Percentiles rank a stretch among this genome's conserved stretches.
Evolutionary conservation across 2,888 invertebrate species (phyloP).

Genomic region (Sarcophaga subvicina): DNA sequence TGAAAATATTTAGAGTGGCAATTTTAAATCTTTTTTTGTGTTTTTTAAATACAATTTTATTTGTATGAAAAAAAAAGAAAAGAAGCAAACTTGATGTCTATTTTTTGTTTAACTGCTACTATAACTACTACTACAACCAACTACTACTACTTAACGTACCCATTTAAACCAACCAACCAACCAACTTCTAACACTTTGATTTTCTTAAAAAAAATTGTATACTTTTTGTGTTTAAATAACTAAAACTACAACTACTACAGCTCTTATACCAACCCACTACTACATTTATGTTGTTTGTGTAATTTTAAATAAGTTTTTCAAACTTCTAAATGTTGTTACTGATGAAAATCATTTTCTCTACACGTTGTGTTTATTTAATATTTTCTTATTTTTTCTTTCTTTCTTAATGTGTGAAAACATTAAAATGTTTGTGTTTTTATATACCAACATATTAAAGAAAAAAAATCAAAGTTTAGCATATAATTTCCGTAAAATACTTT

Average conservation of each 20-base stretch:
- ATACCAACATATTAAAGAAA: constrained; percentile 13
- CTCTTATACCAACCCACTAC: constrained; percentile 22
- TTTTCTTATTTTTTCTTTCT: not conserved
- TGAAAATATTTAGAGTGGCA: constrained; percentile 29
- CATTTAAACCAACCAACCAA: not conserved
- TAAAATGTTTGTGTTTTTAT: constrained; percentile 46
- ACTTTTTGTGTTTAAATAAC: constrained; percentile 45
- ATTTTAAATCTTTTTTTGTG: constrained; percentile 2
- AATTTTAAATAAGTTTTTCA: constrained; percentile 33
- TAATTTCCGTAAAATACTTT: not conserved
- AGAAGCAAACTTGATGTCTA: constrained; percentile 30
- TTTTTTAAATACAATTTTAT: too few species aligned
- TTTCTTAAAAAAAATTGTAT: constrained; percentile 25
- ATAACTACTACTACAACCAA: constrained; percentile 19
- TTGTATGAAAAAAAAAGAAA: constrained; percentile 28
- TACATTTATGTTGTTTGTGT: constrained; percentile 63
- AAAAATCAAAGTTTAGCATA: constrained; percentile 30
- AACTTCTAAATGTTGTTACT: constrained; percentile 67
- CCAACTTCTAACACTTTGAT: constrained; percentile 47
- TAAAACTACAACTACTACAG: constrained; percentile 28
- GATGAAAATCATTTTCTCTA: constrained; percentile 35
- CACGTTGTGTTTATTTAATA: constrained; percentile 57
- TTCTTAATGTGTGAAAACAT: not conserved
- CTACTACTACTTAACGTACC: not conserved
- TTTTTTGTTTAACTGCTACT: constrained; percentile 19